Base-by-base conservation (phyloP, 2,113 vertebrate genomes). In the Centropus unirufus region DNA sequence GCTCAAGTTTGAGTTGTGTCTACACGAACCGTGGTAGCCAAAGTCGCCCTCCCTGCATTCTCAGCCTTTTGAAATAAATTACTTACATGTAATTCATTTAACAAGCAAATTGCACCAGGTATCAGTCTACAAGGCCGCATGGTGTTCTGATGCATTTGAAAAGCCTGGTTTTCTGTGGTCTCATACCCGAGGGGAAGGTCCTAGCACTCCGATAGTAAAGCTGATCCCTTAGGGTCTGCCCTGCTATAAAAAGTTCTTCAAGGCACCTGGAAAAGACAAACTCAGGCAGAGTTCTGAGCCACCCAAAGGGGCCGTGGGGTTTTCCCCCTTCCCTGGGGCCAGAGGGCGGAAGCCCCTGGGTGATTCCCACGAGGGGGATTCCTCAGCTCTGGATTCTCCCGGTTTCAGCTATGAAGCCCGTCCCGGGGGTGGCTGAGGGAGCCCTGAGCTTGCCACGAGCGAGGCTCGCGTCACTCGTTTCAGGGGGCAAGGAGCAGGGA, bases 21-120 rank as follows among this genome's bases (percentile, higher is more conserved):
- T 40, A 42, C 14, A 4, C 16, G 3, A 0, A 17, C 19, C 1
- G 5, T 8, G 14, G 21, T 15, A 47, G 26, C 22, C n/a, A 1
- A 34, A 14, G 29, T 14, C 47, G 24, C 15, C 40, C 29, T 44
- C 29, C 1, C 30, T 46, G 58, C 4, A 3, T 61, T 24, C 55
- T 32, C 34, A 24, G 30, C 30, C 23, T 30, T 61, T 80, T 46
- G 27, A 70, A 51, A 75, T 8, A 40, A 44, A 74, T 24, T 1
- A 30, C 40, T 40, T 39, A 14, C 1, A 8, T 46, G 51, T 26
- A 5, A 59, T 22, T 47, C 32, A 10, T 40, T 55, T 44, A 70
- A 46, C 40, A 29, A 17, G 44, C 21, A 44, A 17, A 44, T 8
- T 3, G 23, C 27, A 70, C 12, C 58, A 34, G 63, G 19, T 22